phyloP scores from a whole-genome alignment of 30 jellyfish, hydroid and myxozoan species.

The Chrysaora quinquecirrha region DNA sequence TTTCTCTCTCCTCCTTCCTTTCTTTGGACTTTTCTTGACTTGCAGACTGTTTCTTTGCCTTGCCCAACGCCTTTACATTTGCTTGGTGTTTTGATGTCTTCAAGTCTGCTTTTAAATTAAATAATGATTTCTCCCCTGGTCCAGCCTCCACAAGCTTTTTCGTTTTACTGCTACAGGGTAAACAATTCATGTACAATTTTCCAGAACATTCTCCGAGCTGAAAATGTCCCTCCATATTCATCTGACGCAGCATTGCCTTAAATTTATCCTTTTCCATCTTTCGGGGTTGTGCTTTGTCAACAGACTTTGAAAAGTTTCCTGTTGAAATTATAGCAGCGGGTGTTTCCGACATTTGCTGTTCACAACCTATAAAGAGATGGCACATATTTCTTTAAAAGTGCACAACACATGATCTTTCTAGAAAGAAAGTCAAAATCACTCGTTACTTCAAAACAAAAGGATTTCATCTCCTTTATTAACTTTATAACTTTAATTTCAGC shows the following conservation, averaged over 20 bases:
- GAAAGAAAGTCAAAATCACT: too few relatives aligned
- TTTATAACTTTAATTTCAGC: too few relatives aligned
- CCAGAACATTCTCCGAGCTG: conserved; percentile 22
- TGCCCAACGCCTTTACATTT: conserved; percentile 14
- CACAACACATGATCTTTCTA: too few relatives aligned
- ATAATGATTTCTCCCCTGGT: conserved; percentile 21
- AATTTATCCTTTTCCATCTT: conserved; percentile 8
- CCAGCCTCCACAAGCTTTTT: conserved; percentile 39
- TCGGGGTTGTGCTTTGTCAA: not conserved
- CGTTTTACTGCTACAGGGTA: conserved; percentile 18
- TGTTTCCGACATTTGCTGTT: not conserved
- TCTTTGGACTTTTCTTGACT: not conserved
- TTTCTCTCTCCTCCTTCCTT: conserved; percentile 10
- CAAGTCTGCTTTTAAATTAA: conserved; percentile 15
- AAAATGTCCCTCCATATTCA: conserved; percentile 24
- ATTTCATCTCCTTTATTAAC: too few relatives aligned
- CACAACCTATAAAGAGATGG: not conserved
- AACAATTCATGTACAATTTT: conserved; percentile 18
- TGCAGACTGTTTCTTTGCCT: conserved; percentile 19
- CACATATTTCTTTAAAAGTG: not conserved
- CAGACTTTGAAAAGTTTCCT: not conserved
- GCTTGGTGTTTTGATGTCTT: conserved; percentile 31
- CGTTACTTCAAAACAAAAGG: too few relatives aligned
- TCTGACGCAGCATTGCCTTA: conserved; percentile 8
- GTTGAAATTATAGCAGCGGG: not conserved